These are phyloP conservation scores for Microctonus brassicae DNA, from an alignment of 2,888 invertebrate genomes.

Conservation along the genomic window DNA sequence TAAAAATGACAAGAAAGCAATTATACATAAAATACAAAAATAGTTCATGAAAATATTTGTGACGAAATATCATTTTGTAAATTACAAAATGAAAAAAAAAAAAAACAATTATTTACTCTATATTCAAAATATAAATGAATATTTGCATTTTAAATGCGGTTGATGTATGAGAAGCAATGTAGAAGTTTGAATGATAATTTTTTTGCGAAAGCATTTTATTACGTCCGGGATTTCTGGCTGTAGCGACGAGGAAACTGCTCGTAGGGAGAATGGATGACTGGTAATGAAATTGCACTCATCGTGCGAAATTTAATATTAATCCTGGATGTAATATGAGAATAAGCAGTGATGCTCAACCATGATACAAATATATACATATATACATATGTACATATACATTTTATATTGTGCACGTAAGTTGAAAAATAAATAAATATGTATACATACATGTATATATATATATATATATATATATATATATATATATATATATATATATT, in stretches of 20 bases:
- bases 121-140: neutral
- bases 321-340: slow-evolving; percentile 54
- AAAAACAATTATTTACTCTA: neutral
- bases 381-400: neutral
- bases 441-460: slow-evolving; percentile 4
- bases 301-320: slow-evolving; percentile 68
- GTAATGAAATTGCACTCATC: slow-evolving; percentile 67
- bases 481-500: slow-evolving; percentile 10
- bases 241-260: slow-evolving; percentile 46
- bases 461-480: no score
- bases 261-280: slow-evolving; percentile 42
- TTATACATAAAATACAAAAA: no score
- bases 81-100: neutral
- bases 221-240: slow-evolving; percentile 38
- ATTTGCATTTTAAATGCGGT: neutral
- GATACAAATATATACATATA: neutral
- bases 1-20: no score
- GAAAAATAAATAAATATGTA: neutral
- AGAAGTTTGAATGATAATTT: slow-evolving; percentile 56
- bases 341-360: neutral
- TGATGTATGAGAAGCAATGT: slow-evolving; percentile 16
- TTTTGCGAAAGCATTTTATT: slow-evolving; percentile 56
- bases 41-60: no score
- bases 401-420: neutral
- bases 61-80: no score